Evolutionary conservation across 2,113 vertebrate genomes (phyloP).

Genomic region (Isichthys henryi): DNA sequence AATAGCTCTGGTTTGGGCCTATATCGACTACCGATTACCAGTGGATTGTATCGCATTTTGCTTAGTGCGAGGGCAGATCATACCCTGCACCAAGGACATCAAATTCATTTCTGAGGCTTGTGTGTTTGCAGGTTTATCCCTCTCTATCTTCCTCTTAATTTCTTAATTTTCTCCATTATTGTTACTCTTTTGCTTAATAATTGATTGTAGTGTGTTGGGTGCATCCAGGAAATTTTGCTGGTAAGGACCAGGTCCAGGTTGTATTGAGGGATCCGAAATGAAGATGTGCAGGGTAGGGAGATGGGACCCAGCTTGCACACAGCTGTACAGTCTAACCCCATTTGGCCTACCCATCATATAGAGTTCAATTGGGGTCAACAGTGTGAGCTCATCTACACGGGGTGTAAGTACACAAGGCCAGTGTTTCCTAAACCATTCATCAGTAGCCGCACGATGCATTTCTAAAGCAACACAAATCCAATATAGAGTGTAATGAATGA

Average conservation of each 20-base stretch:
- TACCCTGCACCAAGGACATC: not conserved
- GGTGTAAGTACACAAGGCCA: not conserved
- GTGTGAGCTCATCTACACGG: conserved; percentile 14
- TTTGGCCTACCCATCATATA: not conserved
- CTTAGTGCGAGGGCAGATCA: not conserved
- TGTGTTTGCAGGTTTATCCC: not conserved
- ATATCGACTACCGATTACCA: not conserved
- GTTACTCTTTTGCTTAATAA: not conserved
- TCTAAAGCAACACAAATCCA: not conserved
- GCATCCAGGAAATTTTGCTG: not conserved
- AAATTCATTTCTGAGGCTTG: not conserved
- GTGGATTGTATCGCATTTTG: conserved; percentile 5
- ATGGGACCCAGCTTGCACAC: not conserved
- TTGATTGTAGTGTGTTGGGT: not conserved
- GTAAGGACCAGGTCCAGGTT: not conserved
- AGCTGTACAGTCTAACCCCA: not conserved
- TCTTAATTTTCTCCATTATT: not conserved
- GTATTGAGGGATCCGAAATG: not conserved
- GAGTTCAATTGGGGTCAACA: not conserved
- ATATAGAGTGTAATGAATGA: not conserved
- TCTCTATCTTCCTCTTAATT: not conserved
- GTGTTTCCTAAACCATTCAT: not conserved
- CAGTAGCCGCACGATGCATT: not conserved
- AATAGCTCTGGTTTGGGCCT: conserved; percentile 10
- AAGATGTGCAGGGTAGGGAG: not conserved